A percentile compares a stretch with the other conserved stretches of the same genome.
Evolutionary conservation across 2,797 vertebrate species (phyloP).

Genomic region (Hoplostethus mediterraneus): DNA sequence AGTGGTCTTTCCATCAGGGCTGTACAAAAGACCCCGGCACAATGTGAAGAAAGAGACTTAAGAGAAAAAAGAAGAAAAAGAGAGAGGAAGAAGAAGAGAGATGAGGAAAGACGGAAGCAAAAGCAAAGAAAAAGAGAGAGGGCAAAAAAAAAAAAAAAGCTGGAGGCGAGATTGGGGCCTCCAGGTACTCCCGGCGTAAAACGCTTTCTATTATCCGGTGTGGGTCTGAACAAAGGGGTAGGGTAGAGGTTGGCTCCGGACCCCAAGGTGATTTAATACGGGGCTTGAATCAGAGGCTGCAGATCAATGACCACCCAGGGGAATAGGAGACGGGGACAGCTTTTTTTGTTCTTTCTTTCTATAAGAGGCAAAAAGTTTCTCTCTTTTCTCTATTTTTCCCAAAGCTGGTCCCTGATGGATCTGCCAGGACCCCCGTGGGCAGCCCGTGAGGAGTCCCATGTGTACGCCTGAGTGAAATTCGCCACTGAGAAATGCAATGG

Average conservation of each 20-base stretch:
- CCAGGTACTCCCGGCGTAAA: conserved; percentile 58
- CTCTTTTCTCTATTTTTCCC: conserved; percentile 45
- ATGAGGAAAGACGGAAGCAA: conserved; percentile 40
- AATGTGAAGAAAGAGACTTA: conserved; percentile 62
- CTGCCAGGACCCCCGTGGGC: conserved; percentile 3
- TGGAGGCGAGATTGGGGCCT: conserved; percentile 72
- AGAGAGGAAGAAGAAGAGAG: conserved; percentile 38
- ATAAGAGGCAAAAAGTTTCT: conserved; percentile 55
- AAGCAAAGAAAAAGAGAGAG: conserved; percentile 44
- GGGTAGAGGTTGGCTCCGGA: conserved; percentile 64
- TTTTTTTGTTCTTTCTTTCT: conserved; percentile 41
- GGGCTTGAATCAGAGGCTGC: conserved; percentile 71
- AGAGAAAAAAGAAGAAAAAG: conserved; percentile 37
- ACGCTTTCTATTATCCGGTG: conserved; percentile 78
- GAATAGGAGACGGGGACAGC: conserved; percentile 54
- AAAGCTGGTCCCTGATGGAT: conserved; percentile 37
- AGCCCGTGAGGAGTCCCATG: conserved; percentile 29
- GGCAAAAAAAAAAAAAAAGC: conserved; percentile 56
- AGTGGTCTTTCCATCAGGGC: conserved; percentile 75
- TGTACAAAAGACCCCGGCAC: conserved; percentile 75
- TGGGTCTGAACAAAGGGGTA: conserved; percentile 74
- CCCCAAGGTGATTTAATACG: conserved; percentile 76
- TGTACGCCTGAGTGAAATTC: conserved; percentile 26
- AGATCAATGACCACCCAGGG: conserved; percentile 76
- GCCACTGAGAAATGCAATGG: conserved; percentile 4